Percentiles rank a stretch among this genome's conserved stretches.
Conservation (phyloP, 2,113 vertebrate genomes). For the Octodon degus region DNA sequence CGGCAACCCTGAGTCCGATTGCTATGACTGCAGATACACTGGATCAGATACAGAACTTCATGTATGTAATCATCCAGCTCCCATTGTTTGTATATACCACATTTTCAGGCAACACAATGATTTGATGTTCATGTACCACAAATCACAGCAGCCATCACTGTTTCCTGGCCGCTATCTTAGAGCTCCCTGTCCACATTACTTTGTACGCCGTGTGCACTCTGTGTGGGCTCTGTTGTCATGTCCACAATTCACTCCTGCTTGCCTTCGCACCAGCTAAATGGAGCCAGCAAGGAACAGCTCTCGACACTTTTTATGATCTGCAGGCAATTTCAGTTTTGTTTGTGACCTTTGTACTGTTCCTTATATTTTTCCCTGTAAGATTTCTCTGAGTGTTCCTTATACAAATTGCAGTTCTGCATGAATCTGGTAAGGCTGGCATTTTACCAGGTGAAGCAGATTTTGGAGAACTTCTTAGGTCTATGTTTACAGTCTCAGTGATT, state of each 20-base stretch:
- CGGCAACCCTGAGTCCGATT: not conserved
- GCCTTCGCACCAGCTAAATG: not conserved
- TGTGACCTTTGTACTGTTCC: not conserved
- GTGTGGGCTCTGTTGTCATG: not conserved
- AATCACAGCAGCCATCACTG: not conserved
- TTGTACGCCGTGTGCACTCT: not conserved
- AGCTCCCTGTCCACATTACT: not conserved
- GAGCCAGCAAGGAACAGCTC: not conserved
- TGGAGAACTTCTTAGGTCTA: not conserved
- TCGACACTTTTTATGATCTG: not conserved
- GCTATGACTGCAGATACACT: not conserved
- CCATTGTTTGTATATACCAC: not conserved
- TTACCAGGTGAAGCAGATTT: not conserved
- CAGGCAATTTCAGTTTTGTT: not conserved
- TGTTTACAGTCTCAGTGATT: not conserved
- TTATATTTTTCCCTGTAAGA: not conserved
- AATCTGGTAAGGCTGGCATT: not conserved
- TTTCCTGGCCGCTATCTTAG: not conserved
- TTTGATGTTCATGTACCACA: not conserved
- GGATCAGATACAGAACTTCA: not conserved
- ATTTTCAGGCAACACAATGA: not conserved
- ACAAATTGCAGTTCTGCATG: not conserved
- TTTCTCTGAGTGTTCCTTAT: not conserved
- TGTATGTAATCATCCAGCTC: not conserved
- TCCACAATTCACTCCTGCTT: not conserved